Evolutionary conservation across 1,140 invertebrate genomes (phyloP).

Genomic region (Apis laboriosa): DNA sequence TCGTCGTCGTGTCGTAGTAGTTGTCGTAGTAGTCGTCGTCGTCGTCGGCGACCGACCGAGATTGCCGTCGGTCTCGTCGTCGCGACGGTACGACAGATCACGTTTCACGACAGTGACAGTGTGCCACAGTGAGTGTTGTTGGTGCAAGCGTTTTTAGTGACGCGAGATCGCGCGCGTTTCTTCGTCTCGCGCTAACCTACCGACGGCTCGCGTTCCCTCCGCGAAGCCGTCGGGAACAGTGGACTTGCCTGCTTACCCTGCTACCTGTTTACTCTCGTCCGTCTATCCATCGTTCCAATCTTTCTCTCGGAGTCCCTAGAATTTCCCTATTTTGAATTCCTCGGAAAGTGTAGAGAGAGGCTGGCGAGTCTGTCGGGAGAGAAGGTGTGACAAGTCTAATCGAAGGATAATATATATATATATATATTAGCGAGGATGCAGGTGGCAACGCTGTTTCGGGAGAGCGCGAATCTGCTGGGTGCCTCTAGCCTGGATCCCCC

Average conservation of each 20-base stretch:
- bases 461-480: conserved; percentile 85
- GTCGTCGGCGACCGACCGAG: conserved; percentile 42
- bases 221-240: conserved; percentile 13
- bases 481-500: conserved; percentile 83
- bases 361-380: too few species aligned
- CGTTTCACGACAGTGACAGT: neutral
- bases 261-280: neutral
- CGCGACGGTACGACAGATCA: conserved; percentile 34
- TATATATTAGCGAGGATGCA: conserved; percentile 82
- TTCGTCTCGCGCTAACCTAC: conserved; percentile 15
- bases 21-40: conserved; percentile 7
- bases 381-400: too few species aligned
- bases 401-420: neutral
- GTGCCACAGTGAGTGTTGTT: conserved; percentile 22
- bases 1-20: neutral
- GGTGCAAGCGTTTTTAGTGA: neutral
- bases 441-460: conserved; percentile 86
- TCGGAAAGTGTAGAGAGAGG: too few species aligned
- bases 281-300: neutral
- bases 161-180: conserved; percentile 10
- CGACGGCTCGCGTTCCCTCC: conserved; percentile 41
- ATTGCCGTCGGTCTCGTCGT: conserved; percentile 46
- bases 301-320: neutral
- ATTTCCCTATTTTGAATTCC: neutral
- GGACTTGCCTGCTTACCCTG: neutral